phyloP scores from a whole-genome alignment of 2,113 vertebrate species.

The Protomyctophum bolini region DNA sequence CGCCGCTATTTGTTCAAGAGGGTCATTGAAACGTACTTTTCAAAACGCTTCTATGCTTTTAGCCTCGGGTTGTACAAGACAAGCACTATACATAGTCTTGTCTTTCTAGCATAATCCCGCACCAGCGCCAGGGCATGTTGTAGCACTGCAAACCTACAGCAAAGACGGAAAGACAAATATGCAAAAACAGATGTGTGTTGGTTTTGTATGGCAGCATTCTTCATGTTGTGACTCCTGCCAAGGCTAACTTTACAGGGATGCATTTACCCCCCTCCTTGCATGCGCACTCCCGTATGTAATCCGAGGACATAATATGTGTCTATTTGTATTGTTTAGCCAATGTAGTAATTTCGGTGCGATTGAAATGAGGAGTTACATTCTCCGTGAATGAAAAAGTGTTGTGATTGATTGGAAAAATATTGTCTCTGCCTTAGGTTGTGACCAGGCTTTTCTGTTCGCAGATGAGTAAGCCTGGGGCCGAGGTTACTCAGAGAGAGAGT shows the following conservation, averaged over 20 bases:
- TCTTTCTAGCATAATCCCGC: constrained; percentile 45
- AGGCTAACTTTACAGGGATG: constrained; percentile 29
- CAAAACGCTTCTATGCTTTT: constrained; percentile 15
- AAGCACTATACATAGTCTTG: constrained; percentile 26
- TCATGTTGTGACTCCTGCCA: constrained; percentile 43
- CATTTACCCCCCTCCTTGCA: constrained; percentile 13
- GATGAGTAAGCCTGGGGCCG: too few relatives aligned
- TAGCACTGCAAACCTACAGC: constrained; percentile 28
- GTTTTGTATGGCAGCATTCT: constrained; percentile 20
- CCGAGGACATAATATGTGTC: too few relatives aligned
- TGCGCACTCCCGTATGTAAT: too few relatives aligned
- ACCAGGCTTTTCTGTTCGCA: too few relatives aligned
- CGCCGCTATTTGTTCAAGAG: constrained; percentile 42
- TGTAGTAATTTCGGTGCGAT: too few relatives aligned
- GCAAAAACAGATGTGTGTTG: constrained; percentile 16
- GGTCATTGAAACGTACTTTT: constrained; percentile 36
- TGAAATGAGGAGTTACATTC: too few relatives aligned
- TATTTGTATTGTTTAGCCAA: too few relatives aligned
- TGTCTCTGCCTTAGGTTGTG: too few relatives aligned
- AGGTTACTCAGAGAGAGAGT: too few relatives aligned
- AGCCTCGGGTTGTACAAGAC: constrained; percentile 34
- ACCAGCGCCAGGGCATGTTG: constrained; percentile 41
- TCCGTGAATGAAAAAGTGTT: too few relatives aligned
- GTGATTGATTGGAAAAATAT: too few relatives aligned
- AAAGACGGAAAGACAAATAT: constrained; percentile 28